Conservation (phyloP, 2,888 invertebrate genomes). For the Drosophila formosana region DNA sequence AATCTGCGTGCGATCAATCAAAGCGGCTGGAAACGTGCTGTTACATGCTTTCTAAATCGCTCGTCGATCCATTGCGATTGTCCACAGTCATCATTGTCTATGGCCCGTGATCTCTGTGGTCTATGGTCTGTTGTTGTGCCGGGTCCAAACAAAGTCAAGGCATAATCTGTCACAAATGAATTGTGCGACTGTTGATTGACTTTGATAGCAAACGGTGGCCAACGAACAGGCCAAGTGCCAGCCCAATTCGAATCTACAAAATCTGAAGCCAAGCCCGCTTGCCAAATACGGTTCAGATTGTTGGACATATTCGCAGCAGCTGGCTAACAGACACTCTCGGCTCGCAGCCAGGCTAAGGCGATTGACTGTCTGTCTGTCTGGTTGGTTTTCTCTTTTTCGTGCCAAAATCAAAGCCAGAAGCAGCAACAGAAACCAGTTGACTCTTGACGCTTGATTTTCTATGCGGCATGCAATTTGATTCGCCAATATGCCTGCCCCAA, state of each 20-base stretch:
- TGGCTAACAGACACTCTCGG: conserved; percentile 20
- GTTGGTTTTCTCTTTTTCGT: conserved; percentile 64
- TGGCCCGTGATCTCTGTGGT: background rate
- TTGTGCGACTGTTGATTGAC: conserved; percentile 69
- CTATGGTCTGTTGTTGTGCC: background rate
- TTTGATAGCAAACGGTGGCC: conserved; percentile 64
- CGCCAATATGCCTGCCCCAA: conserved; percentile 47
- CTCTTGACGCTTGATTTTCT: conserved; percentile 20
- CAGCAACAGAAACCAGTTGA: conserved; percentile 31
- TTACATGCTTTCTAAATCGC: conserved; percentile 67
- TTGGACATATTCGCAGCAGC: conserved; percentile 39
- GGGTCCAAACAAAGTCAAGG: conserved; percentile 66
- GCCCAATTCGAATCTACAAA: conserved; percentile 64
- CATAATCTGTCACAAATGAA: conserved; percentile 79
- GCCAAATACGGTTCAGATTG: conserved; percentile 56
- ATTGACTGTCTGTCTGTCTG: conserved; percentile 22
- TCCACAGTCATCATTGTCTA: conserved; percentile 20
- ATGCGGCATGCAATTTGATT: conserved; percentile 61
- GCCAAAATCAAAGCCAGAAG: conserved; percentile 29
- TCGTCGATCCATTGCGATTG: conserved; percentile 50
- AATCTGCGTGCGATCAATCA: conserved; percentile 65
- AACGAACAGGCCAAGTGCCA: conserved; percentile 57
- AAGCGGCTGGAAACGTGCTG: conserved; percentile 19
- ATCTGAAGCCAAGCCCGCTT: conserved; percentile 33
- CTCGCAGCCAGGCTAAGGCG: conserved; percentile 37